These are phyloP conservation scores for Sphenopsis melanotis DNA, from an alignment of 2,797 vertebrate genomes.

Conservation along the genomic window DNA sequence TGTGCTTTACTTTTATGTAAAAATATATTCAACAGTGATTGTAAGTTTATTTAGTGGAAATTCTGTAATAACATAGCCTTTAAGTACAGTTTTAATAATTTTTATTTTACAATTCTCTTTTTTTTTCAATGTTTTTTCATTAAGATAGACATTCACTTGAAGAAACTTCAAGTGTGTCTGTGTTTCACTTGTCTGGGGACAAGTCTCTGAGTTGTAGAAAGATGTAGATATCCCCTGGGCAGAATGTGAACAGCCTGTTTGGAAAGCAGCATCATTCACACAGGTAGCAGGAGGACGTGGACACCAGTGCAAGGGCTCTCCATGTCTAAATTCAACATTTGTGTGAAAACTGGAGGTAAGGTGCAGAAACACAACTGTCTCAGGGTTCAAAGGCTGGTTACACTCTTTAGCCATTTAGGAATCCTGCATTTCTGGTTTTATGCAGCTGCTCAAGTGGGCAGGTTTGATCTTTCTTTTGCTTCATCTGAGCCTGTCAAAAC, in stretches of 20 bases:
- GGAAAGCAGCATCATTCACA: not conserved
- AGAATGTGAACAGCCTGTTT: not conserved
- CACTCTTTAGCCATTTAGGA: not conserved
- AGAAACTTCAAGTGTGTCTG: not conserved
- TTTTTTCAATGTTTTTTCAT: not conserved
- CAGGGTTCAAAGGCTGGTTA: not conserved
- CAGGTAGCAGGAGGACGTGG: no score
- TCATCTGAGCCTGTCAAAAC: not conserved
- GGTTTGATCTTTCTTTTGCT: not conserved
- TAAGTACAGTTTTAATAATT: not conserved
- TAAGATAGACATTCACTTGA: not conserved
- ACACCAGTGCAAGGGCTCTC: not conserved
- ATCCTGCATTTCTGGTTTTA: not conserved
- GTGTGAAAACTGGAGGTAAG: not conserved
- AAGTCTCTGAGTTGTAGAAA: not conserved
- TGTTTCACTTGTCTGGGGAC: not conserved
- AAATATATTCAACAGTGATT: not conserved
- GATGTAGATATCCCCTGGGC: not conserved
- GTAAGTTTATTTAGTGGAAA: not conserved
- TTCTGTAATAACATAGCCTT: not conserved
- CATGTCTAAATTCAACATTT: not conserved
- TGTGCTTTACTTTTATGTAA: not conserved
- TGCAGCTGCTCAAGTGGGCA: not conserved
- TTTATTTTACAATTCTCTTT: not conserved
- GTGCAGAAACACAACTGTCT: not conserved